Conservation (phyloP, 1,140 invertebrate genomes). For the Atta cephalotes region DNA sequence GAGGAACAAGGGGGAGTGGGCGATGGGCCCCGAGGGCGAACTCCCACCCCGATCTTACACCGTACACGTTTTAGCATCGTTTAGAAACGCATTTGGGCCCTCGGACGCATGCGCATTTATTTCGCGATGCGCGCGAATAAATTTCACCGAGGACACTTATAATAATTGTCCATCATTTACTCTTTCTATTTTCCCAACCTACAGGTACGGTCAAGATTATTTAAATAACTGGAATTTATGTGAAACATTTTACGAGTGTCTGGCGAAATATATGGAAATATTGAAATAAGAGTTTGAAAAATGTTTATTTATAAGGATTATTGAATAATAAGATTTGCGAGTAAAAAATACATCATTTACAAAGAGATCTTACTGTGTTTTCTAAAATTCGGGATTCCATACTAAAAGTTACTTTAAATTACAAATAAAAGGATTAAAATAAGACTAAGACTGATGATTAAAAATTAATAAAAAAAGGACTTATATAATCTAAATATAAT, state of each 20-base stretch:
- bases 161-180: conserved; percentile 59
- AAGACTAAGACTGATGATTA: no score
- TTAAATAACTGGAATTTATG: conserved; percentile 11
- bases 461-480: no score
- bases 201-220: no score
- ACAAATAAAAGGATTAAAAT: no score
- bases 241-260: neutral
- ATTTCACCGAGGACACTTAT: conserved; percentile 63
- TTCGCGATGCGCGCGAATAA: conserved; percentile 74
- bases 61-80: conserved; percentile 73
- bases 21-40: conserved; percentile 39
- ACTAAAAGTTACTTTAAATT: neutral
- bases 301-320: neutral
- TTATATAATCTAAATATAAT: no score
- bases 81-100: conserved; percentile 62
- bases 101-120: conserved; percentile 60
- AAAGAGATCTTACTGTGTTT: neutral
- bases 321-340: neutral
- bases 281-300: neutral
- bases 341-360: neutral
- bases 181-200: neutral
- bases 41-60: neutral
- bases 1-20: conserved; percentile 26
- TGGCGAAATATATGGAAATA: neutral
- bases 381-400: neutral